phyloP scores from a whole-genome alignment of 2,797 vertebrate genomes.

The Mastacembelus armatus region DNA sequence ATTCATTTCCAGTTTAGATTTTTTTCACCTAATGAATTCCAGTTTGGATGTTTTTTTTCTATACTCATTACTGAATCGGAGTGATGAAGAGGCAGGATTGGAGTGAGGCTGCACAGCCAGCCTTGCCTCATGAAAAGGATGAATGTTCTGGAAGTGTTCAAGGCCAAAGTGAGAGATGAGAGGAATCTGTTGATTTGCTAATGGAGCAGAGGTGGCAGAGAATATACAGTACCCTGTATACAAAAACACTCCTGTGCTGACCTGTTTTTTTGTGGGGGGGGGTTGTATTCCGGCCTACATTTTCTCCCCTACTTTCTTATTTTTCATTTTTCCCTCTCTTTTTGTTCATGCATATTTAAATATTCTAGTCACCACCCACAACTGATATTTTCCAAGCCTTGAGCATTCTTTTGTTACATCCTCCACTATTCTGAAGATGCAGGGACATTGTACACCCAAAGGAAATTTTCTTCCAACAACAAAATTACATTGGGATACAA shows the following conservation, averaged over 20 bases:
- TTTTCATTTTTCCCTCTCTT: neutral
- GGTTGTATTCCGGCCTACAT: no score
- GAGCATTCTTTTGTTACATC: slow-evolving; percentile 63
- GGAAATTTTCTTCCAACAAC: slow-evolving; percentile 90
- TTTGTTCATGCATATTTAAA: slow-evolving; percentile 50
- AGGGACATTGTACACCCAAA: slow-evolving; percentile 85
- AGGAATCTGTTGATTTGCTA: slow-evolving; percentile 74
- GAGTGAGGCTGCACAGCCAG: slow-evolving; percentile 45
- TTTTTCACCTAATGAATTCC: slow-evolving; percentile 47
- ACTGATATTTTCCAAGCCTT: slow-evolving; percentile 65
- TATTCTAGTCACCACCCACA: slow-evolving; percentile 53
- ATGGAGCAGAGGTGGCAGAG: slow-evolving; percentile 63
- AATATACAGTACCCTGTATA: slow-evolving; percentile 32
- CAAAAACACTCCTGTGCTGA: slow-evolving; percentile 51
- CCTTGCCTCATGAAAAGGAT: slow-evolving; percentile 64
- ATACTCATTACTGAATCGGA: slow-evolving; percentile 42
- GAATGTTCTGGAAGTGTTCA: slow-evolving; percentile 69
- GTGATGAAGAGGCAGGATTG: slow-evolving; percentile 42
- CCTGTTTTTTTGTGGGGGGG: slow-evolving; percentile 38
- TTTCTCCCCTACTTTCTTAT: slow-evolving; percentile 26
- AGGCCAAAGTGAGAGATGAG: slow-evolving; percentile 66
- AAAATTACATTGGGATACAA: slow-evolving; percentile 78
- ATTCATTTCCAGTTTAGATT: slow-evolving; percentile 30
- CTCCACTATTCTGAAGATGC: slow-evolving; percentile 81
- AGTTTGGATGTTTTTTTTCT: slow-evolving; percentile 20